Base-by-base conservation (phyloP, 2,113 vertebrate species). In the Melozone crissalis region DNA sequence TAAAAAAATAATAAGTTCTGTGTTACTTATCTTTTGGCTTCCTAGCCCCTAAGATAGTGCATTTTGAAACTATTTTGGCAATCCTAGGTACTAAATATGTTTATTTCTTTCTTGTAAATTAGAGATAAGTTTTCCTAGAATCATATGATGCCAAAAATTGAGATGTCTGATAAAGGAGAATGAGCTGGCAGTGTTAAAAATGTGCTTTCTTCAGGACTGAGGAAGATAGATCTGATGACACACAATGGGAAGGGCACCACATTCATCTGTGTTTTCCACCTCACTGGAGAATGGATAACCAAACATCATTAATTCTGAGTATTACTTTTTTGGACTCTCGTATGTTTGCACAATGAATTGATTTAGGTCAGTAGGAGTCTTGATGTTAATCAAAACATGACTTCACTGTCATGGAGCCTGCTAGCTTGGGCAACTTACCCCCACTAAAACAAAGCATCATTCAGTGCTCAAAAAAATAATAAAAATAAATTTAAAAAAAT, bases 31-130 rank as follows among this genome's bases (percentile, higher is more conserved):
- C 79, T 90, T 93, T 94, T 86, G 78, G 67, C 44, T 77, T 90
- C 61, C 30, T 28, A 58, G 18, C 5, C n/a, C 66, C 21, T 35
- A 31, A 35, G 17, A 51, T 6, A 80, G 47, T 31, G 27, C 15
- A 55, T 74, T 80, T 93, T 71, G 55, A 90, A 96, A 58, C 62
- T 10, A 31, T 77, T 82, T 81, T 93, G 88, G 82, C 84, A 88
- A 43, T n/a, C 18, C 15, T 52, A 68, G 41, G 6, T 79, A n/a
- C n/a, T 71, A 74, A 89, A 51, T 86, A 55, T 24, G 33, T 35
- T 66, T 91, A 5, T 69, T 76, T 84, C 89, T 90, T 66, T 46
- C 37, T 90, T 89, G 33, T 51, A 86, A 90, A 89, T 55, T 15
- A 88, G 23, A 94, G 33, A 55, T 86, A 74, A 61, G 15, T 52